Evolutionary conservation across 1,140 invertebrate species (phyloP).

Genomic region (honey bee (Apis mellifera)): Amel_HAv3.1 CM009933.2:13493001-13493500

Average conservation of each 20-base stretch:
- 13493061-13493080: conserved; percentile 25
- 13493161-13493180: conserved; percentile 39
- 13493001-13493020: conserved; percentile 18
- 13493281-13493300: conserved; percentile 78
- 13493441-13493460: conserved; percentile 44
- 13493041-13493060: conserved; percentile 48
- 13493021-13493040: conserved; percentile 46
- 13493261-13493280: conserved; percentile 74
- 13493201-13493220: conserved; percentile 44
- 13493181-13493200: conserved; percentile 5
- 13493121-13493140: conserved; percentile 49
- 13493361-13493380: too few relatives aligned
- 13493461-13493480: neutral
- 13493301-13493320: conserved; percentile 76
- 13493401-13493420: too few relatives aligned
- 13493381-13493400: too few relatives aligned
- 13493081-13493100: conserved; percentile 19
- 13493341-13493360: conserved; percentile 54
- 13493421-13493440: neutral
- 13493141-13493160: conserved; percentile 38
- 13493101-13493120: too few relatives aligned
- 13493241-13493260: conserved; percentile 57
- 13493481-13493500: neutral
- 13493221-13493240: conserved; percentile 56
- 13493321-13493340: conserved; percentile 64